These are phyloP conservation scores for Geococcyx californianus DNA, from an alignment of 2,113 vertebrate genomes.

Conservation along the genomic window DNA sequence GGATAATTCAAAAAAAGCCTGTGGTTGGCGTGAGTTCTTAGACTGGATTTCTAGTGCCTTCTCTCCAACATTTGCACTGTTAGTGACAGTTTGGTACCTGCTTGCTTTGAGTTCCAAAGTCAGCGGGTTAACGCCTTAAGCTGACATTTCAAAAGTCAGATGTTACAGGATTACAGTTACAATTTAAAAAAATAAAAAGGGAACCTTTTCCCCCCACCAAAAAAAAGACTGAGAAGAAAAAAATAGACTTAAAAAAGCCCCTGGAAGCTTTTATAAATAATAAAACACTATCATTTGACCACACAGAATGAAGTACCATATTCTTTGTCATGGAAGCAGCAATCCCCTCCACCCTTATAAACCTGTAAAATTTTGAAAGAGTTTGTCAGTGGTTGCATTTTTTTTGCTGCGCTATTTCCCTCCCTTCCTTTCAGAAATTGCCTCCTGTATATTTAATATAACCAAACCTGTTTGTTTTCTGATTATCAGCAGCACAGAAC, in stretches of 20 bases:
- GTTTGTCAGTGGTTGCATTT: not conserved
- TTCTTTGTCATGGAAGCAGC: not conserved
- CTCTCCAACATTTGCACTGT: conserved; percentile 21
- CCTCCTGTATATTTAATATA: not conserved
- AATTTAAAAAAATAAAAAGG: not conserved
- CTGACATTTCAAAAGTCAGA: conserved; percentile 14
- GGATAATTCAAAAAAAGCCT: conserved; percentile 47
- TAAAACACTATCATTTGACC: not conserved
- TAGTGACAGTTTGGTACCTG: conserved; percentile 25
- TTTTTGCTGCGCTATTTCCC: not conserved
- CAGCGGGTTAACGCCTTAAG: conserved; percentile 48
- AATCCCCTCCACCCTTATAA: not conserved
- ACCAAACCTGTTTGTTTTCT: not conserved
- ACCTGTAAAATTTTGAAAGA: not conserved
- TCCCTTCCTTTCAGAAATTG: not conserved
- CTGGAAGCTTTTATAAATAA: not conserved
- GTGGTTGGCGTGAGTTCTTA: conserved; percentile 44
- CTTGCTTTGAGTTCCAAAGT: conserved; percentile 1
- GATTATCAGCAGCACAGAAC: not conserved
- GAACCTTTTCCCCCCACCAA: rapidly evolving
- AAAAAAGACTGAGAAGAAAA: not conserved
- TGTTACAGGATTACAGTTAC: not conserved
- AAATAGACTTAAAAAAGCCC: not conserved
- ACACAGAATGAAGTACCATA: not conserved
- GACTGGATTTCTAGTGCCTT: conserved; percentile 56